Percentiles rank a stretch among this genome's conserved stretches.
Evolutionary conservation across 1,140 invertebrate species (phyloP).

Genomic region (Cyphomyrmex costatus): DNA sequence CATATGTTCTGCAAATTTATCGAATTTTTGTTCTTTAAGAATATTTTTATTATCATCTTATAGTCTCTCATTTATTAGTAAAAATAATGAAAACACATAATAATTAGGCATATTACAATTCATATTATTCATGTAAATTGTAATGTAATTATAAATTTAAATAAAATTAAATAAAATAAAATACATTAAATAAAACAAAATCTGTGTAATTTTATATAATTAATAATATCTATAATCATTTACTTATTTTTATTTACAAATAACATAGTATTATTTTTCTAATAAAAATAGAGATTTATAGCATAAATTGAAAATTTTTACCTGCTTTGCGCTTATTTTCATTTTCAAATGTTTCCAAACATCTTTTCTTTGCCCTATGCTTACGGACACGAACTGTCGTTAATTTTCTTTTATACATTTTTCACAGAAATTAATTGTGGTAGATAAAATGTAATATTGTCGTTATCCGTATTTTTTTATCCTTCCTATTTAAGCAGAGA

Average conservation of each 20-base stretch:
- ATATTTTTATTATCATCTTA: neutral
- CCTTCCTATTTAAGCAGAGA: no score
- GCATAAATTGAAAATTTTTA: neutral
- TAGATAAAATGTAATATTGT: no score
- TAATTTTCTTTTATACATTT: slow-evolving; percentile 1
- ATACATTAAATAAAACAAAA: no score
- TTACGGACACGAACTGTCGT: neutral
- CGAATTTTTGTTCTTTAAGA: neutral
- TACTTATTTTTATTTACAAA: no score
- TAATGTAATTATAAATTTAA: no score
- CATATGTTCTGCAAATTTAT: neutral
- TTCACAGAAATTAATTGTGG: neutral
- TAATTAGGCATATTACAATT: no score
- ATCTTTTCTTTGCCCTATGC: neutral
- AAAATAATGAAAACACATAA: neutral
- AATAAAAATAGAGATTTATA: neutral
- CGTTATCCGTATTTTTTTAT: no score
- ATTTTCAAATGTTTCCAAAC: neutral
- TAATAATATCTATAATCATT: no score
- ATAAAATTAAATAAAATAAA: no score
- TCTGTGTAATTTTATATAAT: no score
- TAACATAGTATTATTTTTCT: neutral
- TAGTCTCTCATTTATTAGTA: neutral
- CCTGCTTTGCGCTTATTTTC: neutral
- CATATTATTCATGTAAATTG: no score